Evolutionary conservation across 2,113 vertebrate genomes (phyloP).

Genomic region (Oceanodroma tethys): DNA sequence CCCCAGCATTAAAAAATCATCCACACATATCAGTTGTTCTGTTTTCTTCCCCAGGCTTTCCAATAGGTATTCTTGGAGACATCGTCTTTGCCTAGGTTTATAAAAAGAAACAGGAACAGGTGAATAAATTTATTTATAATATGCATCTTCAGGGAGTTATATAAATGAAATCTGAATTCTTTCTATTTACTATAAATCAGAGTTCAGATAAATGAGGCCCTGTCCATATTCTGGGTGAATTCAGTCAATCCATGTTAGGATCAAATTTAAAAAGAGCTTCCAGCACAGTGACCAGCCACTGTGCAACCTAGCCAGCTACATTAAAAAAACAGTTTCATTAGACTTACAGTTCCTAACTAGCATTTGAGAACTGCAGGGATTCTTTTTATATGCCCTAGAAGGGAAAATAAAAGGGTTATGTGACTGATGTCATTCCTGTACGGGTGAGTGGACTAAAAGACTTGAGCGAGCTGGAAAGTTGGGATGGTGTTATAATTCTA

Average conservation of each 20-base stretch:
- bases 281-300: background rate
- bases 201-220: background rate
- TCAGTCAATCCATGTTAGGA: background rate
- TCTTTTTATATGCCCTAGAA: background rate
- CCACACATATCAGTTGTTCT: background rate
- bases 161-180: background rate
- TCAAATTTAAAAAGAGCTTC: constrained; percentile 23
- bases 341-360: background rate
- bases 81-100: background rate
- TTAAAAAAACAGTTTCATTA: background rate
- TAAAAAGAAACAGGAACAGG: background rate
- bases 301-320: background rate
- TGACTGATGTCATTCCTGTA: background rate
- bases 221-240: constrained; percentile 1
- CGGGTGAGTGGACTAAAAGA: background rate
- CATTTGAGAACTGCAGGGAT: background rate
- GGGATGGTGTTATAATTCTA: background rate
- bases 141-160: background rate
- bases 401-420: background rate
- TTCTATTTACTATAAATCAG: constrained; percentile 17
- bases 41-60: background rate
- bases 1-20: background rate
- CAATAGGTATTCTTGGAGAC: background rate
- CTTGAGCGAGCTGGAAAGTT: background rate
- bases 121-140: background rate